phyloP scores from a whole-genome alignment of 2,888 invertebrate species.

The Drosophila stalkeri region DNA sequence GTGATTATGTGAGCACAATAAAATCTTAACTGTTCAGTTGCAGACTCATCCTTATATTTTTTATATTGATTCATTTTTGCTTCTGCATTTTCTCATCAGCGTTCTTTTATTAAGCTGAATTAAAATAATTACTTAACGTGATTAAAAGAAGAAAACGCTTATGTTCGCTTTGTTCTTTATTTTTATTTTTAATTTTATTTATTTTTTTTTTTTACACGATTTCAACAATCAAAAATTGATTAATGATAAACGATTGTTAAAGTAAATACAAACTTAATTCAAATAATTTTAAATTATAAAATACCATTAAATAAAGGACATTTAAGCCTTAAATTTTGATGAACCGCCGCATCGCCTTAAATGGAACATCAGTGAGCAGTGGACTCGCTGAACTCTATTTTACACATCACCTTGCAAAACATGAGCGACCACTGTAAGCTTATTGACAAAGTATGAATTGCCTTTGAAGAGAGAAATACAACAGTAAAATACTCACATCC shows the following conservation, averaged over 20 bases:
- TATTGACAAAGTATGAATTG: constrained; percentile 47
- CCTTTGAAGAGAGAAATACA: constrained; percentile 30
- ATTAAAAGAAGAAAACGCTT: no score
- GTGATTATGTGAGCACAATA: constrained; percentile 63
- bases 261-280: no score
- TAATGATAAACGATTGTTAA: no score
- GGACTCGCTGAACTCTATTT: constrained; percentile 5
- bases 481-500: constrained; percentile 25
- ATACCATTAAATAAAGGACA: background rate
- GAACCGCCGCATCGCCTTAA: background rate
- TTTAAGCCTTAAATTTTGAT: background rate
- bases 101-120: background rate
- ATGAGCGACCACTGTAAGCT: constrained; percentile 28
- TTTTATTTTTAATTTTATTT: no score
- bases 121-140: no score
- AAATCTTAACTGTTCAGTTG: constrained; percentile 55
- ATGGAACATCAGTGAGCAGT: background rate
- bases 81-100: background rate
- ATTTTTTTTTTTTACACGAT: no score
- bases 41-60: constrained; percentile 18
- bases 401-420: constrained; percentile 16
- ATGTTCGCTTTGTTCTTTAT: no score
- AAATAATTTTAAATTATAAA: background rate
- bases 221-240: no score
- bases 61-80: background rate